Evolutionary conservation across 2,113 vertebrate species (phyloP).

Genomic region (Hoplias malabaricus): DNA sequence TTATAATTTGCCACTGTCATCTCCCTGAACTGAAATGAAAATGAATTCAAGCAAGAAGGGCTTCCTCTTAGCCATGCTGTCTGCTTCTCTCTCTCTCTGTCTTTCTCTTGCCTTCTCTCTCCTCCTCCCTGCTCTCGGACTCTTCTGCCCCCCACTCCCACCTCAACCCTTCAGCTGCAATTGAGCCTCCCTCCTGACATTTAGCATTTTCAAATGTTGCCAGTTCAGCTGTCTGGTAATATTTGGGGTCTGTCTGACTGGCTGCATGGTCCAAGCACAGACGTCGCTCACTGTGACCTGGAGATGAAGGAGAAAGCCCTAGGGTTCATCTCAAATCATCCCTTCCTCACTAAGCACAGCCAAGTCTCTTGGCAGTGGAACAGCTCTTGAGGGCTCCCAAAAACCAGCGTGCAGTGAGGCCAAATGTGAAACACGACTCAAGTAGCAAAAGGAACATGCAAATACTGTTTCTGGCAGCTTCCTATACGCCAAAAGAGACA

Average conservation of each 20-base stretch:
- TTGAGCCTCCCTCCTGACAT: conserved; percentile 41
- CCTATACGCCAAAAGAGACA: background rate
- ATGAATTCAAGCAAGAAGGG: conserved; percentile 14
- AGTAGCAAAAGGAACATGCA: background rate
- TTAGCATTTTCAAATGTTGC: conserved; percentile 55
- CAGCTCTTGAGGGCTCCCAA: conserved; percentile 15
- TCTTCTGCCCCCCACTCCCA: background rate
- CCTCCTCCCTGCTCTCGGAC: background rate
- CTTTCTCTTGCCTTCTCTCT: background rate
- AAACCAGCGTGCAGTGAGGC: conserved; percentile 22
- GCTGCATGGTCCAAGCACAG: conserved; percentile 10
- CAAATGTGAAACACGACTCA: background rate
- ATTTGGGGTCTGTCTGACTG: conserved; percentile 17
- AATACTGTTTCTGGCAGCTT: background rate
- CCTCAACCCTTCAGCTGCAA: conserved; percentile 9
- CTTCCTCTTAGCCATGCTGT: background rate
- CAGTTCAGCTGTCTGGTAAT: conserved; percentile 48
- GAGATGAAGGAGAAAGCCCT: background rate
- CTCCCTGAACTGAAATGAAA: background rate
- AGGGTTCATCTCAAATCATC: conserved; percentile 2
- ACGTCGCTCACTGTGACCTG: conserved; percentile 18
- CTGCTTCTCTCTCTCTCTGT: background rate
- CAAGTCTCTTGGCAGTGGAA: conserved; percentile 28
- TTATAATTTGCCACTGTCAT: background rate
- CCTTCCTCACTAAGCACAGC: conserved; percentile 3